Percentiles rank a stretch among this genome's conserved stretches.
Evolutionary conservation across 2,113 vertebrate genomes (phyloP).

Genomic region (Callionymus lyra): DNA sequence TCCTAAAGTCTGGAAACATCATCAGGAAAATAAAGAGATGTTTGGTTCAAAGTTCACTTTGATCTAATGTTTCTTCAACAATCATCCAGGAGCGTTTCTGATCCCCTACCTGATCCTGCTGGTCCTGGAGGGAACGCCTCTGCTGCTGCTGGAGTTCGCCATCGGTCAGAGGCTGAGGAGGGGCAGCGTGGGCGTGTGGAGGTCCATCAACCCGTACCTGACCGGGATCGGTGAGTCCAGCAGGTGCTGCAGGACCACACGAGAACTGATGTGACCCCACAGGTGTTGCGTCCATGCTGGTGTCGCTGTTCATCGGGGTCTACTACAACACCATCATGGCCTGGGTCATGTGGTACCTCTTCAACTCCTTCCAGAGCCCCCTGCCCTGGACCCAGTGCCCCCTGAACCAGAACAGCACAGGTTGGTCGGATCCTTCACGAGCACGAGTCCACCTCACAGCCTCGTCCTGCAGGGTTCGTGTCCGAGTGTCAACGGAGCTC

Average conservation of each 20-base stretch:
- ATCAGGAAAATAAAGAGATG: no score
- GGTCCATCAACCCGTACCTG: conserved; percentile 73
- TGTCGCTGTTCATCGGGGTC: conserved; percentile 77
- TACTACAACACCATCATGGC: conserved; percentile 92
- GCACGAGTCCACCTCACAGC: no score
- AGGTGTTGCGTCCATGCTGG: conserved; percentile 83
- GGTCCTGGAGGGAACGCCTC: conserved; percentile 80
- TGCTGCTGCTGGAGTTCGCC: conserved; percentile 85
- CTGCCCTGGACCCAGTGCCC: conserved; percentile 83
- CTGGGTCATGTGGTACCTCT: conserved; percentile 65
- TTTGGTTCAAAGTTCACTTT: no score
- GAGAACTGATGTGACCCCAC: background rate
- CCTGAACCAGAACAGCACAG: conserved; percentile 68
- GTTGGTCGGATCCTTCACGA: conserved; percentile 53
- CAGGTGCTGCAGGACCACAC: background rate
- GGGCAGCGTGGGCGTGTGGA: conserved; percentile 82
- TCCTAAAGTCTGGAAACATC: no score
- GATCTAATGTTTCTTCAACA: no score
- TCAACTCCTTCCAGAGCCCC: conserved; percentile 62
- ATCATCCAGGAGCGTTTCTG: conserved; percentile 81
- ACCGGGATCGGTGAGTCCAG: conserved; percentile 77
- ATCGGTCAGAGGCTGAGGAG: conserved; percentile 84
- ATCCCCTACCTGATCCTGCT: conserved; percentile 88
- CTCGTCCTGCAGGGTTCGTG: conserved; percentile 53
- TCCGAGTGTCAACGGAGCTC: conserved; percentile 77